Evolutionary conservation across 2,113 vertebrate genomes (phyloP).

Genomic region (Eira barbara): DNA sequence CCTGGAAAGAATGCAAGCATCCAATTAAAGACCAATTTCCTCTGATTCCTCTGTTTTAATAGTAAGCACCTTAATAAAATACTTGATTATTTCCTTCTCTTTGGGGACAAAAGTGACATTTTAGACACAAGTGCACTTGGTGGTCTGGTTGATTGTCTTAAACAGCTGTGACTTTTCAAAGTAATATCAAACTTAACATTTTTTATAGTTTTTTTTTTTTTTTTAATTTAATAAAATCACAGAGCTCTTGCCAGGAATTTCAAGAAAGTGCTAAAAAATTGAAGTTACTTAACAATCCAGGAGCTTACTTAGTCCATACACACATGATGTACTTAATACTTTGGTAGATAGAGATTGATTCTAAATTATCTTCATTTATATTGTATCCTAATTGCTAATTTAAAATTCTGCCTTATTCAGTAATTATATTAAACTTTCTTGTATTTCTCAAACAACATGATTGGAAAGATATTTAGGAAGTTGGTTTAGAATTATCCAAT

Average conservation of each 20-base stretch:
- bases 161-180: slow-evolving; percentile 46
- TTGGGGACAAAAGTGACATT: slow-evolving; percentile 53
- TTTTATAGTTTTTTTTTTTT: neutral
- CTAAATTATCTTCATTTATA: slow-evolving; percentile 52
- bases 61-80: slow-evolving; percentile 62
- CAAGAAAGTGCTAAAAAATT: slow-evolving; percentile 41
- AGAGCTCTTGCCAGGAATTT: slow-evolving; percentile 59
- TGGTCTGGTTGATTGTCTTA: slow-evolving; percentile 39
- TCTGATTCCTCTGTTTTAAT: slow-evolving; percentile 79
- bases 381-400: slow-evolving; percentile 65
- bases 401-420: slow-evolving; percentile 58
- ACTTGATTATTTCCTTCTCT: slow-evolving; percentile 61
- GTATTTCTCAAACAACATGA: slow-evolving; percentile 55
- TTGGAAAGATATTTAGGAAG: slow-evolving; percentile 45
- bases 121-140: slow-evolving; percentile 63
- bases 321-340: neutral
- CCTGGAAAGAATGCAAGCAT: slow-evolving; percentile 89
- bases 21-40: slow-evolving; percentile 94
- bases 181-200: slow-evolving; percentile 47
- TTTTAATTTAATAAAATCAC: slow-evolving; percentile 40
- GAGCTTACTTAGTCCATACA: neutral
- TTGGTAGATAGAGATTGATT: slow-evolving; percentile 27
- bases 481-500: slow-evolving; percentile 54
- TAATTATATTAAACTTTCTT: slow-evolving; percentile 65
- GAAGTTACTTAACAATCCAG: slow-evolving; percentile 39